Conservation (phyloP, 2,797 vertebrate genomes). For the Hydrolagus colliei region DNA sequence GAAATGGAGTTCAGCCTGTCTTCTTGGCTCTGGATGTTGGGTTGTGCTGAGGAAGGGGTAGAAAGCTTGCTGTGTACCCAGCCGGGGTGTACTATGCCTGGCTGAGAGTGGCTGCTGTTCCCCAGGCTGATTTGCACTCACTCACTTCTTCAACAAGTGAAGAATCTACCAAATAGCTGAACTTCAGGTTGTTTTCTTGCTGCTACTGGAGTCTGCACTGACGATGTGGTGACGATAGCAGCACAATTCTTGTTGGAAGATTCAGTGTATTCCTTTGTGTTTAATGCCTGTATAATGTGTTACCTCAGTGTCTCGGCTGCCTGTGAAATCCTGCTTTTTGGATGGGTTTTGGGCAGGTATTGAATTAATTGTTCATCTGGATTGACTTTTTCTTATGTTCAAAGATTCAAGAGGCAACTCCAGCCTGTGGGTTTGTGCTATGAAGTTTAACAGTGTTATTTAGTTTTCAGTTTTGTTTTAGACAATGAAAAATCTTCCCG, state of each 20-base stretch:
- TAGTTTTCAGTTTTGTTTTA: background rate
- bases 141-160: background rate
- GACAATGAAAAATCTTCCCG: background rate
- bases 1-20: too few species aligned
- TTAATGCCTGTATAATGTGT: background rate
- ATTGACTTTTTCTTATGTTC: background rate
- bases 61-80: background rate
- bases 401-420: too few species aligned
- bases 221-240: background rate
- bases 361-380: too few species aligned
- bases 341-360: too few species aligned
- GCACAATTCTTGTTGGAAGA: background rate
- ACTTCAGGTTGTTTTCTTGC: background rate
- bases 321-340: background rate
- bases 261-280: too few species aligned
- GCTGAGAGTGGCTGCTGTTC: background rate
- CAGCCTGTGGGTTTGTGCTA: too few species aligned
- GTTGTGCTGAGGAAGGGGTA: too few species aligned
- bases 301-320: background rate
- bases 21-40: too few species aligned
- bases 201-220: background rate
- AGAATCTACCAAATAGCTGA: background rate
- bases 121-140: background rate
- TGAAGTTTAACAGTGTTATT: too few species aligned
- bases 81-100: background rate